Conservation (phyloP, 2,113 vertebrate genomes). For the Serinus canaria region DNA sequence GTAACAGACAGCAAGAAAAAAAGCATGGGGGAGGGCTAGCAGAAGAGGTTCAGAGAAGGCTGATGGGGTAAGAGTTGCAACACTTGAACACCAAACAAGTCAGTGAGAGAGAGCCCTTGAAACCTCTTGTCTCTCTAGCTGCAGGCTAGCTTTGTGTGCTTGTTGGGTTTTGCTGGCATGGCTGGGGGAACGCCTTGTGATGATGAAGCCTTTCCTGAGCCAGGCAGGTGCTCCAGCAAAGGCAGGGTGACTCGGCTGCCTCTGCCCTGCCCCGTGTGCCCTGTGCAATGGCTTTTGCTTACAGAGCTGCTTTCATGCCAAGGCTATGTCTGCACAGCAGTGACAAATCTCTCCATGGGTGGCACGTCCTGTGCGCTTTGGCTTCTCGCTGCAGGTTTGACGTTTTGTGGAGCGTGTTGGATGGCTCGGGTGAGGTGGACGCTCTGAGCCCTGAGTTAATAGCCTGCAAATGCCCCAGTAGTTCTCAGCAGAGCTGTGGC, state of each 20-base stretch:
- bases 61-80: neutral
- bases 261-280: neutral
- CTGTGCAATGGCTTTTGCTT: neutral
- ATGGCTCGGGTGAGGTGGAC: neutral
- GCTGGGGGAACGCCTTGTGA: neutral
- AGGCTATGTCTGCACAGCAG: accelerated
- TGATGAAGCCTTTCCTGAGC: neutral
- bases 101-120: neutral
- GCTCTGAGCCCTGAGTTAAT: neutral
- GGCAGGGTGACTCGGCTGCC: neutral
- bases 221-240: neutral
- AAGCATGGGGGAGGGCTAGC: neutral
- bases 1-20: neutral
- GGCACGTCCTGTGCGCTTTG: accelerated
- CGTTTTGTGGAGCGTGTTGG: neutral
- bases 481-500: neutral
- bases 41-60: neutral
- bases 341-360: neutral
- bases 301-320: accelerated
- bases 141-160: neutral
- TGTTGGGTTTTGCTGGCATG: neutral
- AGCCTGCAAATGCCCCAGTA: neutral
- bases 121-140: neutral
- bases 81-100: neutral
- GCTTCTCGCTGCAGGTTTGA: neutral